Percentiles rank a stretch among this genome's conserved stretches.
Evolutionary conservation across 2,797 vertebrate genomes (phyloP).

Genomic region (Pipistrellus kuhlii): DNA sequence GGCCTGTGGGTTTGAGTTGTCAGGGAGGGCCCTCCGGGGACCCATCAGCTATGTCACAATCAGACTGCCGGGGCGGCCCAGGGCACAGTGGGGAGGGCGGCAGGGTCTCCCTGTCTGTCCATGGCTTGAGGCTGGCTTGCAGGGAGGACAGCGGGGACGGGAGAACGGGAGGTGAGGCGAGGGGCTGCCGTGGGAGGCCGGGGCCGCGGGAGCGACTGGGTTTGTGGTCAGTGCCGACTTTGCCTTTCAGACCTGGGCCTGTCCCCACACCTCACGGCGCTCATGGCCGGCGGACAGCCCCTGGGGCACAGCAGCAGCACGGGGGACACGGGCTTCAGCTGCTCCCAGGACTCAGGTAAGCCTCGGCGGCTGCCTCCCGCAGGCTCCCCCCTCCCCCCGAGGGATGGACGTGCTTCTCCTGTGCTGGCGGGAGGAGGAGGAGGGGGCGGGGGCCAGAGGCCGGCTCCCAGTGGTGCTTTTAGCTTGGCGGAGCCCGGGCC

Average conservation of each 20-base stretch:
- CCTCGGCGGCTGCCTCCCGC: neutral
- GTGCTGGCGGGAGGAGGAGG: neutral
- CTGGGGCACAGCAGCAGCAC: constrained; percentile 97
- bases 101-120: accelerated
- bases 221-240: neutral
- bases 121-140: neutral
- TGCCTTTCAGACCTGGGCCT: constrained; percentile 95
- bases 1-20: neutral
- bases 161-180: neutral
- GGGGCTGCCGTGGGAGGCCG: accelerated
- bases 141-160: neutral
- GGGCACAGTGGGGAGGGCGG: accelerated
- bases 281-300: constrained; percentile 94
- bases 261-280: constrained; percentile 97
- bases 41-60: neutral
- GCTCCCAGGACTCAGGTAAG: constrained; percentile 97
- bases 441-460: too few species aligned
- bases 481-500: neutral
- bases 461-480: accelerated
- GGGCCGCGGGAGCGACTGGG: accelerated
- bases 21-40: too few species aligned
- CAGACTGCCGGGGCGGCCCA: neutral
- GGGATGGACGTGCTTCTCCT: accelerated
- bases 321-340: constrained; percentile 98
- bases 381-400: too few species aligned